phyloP scores from a whole-genome alignment of 2,888 invertebrate species.

The Fabriciana adippe region DNA sequence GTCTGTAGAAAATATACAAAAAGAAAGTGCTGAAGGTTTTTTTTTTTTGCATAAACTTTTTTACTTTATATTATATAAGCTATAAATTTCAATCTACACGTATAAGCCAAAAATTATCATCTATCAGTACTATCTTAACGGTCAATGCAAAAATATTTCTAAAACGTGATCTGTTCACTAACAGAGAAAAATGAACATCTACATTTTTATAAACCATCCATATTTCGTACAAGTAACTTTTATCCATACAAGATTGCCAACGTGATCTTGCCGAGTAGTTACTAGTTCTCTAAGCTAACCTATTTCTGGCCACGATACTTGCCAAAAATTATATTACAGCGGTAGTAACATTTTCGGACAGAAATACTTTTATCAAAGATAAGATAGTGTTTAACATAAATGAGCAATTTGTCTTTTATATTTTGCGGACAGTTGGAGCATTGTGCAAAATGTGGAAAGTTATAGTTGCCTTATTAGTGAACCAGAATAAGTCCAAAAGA shows the following conservation, averaged over 20 bases:
- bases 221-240: constrained; percentile 33
- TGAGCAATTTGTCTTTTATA: constrained; percentile 27
- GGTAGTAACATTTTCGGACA: constrained; percentile 33
- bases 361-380: constrained; percentile 33
- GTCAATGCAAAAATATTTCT: constrained; percentile 14
- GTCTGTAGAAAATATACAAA: too few relatives aligned
- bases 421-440: constrained; percentile 23
- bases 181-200: constrained; percentile 33
- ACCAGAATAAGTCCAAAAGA: constrained; percentile 1
- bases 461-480: not conserved
- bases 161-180: constrained; percentile 33
- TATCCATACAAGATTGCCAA: constrained; percentile 43
- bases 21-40: too few relatives aligned
- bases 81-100: too few relatives aligned
- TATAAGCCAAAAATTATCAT: not conserved
- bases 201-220: constrained; percentile 41
- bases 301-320: constrained; percentile 40
- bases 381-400: constrained; percentile 34
- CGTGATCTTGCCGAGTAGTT: constrained; percentile 35
- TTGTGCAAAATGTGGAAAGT: constrained; percentile 2
- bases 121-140: constrained; percentile 14
- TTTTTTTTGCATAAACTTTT: too few relatives aligned
- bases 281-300: constrained; percentile 34
- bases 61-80: too few relatives aligned
- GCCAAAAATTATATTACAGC: constrained; percentile 41